Evolutionary conservation across 53 echinoderm and acorn worm genomes (phyloP).

Genomic region (Crossaster papposus): DNA sequence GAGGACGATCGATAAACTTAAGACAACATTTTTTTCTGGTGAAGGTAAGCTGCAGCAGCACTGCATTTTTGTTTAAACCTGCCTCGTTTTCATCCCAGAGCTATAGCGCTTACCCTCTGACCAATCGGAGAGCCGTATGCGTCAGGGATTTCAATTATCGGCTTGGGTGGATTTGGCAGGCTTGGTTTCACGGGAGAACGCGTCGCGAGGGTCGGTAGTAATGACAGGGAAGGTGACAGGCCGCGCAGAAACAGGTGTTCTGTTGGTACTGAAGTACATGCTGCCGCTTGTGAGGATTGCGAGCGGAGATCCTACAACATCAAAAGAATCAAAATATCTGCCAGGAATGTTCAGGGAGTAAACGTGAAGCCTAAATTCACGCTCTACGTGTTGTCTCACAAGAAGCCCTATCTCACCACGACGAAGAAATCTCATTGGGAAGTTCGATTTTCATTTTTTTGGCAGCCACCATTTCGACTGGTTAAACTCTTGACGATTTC

Average conservation of each 20-base stretch:
- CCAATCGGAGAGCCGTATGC: constrained; percentile 19
- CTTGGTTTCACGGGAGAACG: constrained; percentile 21
- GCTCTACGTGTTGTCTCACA: background rate
- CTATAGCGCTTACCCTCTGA: background rate
- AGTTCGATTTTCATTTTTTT: background rate
- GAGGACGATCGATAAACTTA: constrained; percentile 3
- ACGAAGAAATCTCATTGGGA: background rate
- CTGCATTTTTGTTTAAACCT: constrained; percentile 8
- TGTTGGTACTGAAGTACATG: background rate
- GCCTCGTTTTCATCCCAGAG: background rate
- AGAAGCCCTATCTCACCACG: background rate
- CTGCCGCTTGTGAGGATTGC: background rate
- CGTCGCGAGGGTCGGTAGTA: background rate
- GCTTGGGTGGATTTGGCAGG: constrained; percentile 20
- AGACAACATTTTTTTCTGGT: constrained; percentile 11
- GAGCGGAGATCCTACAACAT: background rate
- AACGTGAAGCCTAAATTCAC: background rate
- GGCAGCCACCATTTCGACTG: background rate
- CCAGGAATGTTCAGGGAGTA: background rate
- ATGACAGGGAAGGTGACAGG: background rate
- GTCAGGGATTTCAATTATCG: constrained; percentile 22
- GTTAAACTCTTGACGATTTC: background rate
- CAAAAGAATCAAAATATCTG: background rate
- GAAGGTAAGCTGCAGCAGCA: background rate
- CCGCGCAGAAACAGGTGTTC: background rate